phyloP scores from a whole-genome alignment of 1,140 invertebrate species.

The Papilio aristodemus region DNA sequence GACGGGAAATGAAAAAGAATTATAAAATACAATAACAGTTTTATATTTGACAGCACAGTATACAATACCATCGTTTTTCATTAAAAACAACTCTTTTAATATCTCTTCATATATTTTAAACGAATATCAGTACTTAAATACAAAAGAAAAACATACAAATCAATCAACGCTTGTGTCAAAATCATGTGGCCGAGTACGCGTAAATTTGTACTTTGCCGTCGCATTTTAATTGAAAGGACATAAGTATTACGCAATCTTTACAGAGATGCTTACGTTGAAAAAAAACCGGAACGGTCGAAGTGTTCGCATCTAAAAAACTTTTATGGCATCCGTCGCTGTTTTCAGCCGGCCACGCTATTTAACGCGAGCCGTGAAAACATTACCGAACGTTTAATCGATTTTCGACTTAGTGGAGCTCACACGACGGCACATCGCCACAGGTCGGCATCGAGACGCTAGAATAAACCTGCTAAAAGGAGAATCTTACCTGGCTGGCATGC shows the following conservation, averaged over 20 bases:
- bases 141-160: neutral
- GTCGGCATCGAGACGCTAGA: neutral
- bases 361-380: conserved; percentile 69
- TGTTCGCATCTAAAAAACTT: conserved; percentile 56
- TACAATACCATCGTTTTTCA: neutral
- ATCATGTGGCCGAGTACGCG: conserved; percentile 13
- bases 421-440: conserved; percentile 42
- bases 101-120: neutral
- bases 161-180: conserved; percentile 20
- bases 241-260: conserved; percentile 53
- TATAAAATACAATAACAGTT: neutral
- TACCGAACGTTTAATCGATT: conserved; percentile 70
- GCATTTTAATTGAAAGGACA: conserved; percentile 20
- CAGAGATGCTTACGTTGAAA: conserved; percentile 35
- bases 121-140: neutral
- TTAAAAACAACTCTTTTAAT: neutral
- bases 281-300: conserved; percentile 44
- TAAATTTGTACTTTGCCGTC: conserved; percentile 2
- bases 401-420: conserved; percentile 60
- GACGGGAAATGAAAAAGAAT: conserved; percentile 3
- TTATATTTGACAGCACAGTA: neutral
- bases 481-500: conserved; percentile 73
- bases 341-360: conserved; percentile 65
- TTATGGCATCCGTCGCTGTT: conserved; percentile 62
- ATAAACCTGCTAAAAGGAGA: conserved; percentile 28